These are phyloP conservation scores for Enoplosus armatus DNA, from an alignment of 2,797 vertebrate species.

Conservation along the genomic window DNA sequence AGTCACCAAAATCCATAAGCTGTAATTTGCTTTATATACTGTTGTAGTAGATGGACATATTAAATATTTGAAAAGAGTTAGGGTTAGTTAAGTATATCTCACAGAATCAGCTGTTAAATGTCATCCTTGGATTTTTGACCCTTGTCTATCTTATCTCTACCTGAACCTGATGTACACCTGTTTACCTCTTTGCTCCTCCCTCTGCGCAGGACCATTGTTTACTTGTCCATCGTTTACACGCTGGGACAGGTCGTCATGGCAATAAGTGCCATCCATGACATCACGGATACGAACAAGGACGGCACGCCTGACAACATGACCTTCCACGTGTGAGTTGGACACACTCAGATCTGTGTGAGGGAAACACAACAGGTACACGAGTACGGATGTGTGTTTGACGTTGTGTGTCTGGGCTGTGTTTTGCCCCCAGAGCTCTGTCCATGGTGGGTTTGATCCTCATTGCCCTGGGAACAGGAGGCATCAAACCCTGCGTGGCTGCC, in stretches of 20 bases:
- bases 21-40: background rate
- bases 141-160: conserved; percentile 34
- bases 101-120: too few relatives aligned
- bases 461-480: conserved; percentile 95
- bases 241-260: conserved; percentile 88
- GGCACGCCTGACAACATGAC: conserved; percentile 80
- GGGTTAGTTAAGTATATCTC: too few relatives aligned
- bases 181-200: conserved; percentile 2
- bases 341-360: rapidly evolving
- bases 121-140: conserved; percentile 39
- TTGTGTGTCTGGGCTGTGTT: background rate
- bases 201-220: conserved; percentile 91
- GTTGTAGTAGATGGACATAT: too few relatives aligned
- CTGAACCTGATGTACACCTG: background rate
- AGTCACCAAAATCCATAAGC: background rate
- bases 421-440: conserved; percentile 85
- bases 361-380: too few relatives aligned
- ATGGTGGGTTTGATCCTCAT: conserved; percentile 92
- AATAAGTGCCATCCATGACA: conserved; percentile 89
- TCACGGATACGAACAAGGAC: conserved; percentile 84
- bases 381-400: background rate
- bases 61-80: too few relatives aligned
- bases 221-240: conserved; percentile 91
- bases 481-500: conserved; percentile 97
- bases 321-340: conserved; percentile 89